Evolutionary conservation across 2,888 invertebrate genomes (phyloP), one percentile per base, ranked within the genome.

Genomic region (Polymixis flavicincta): DNA sequence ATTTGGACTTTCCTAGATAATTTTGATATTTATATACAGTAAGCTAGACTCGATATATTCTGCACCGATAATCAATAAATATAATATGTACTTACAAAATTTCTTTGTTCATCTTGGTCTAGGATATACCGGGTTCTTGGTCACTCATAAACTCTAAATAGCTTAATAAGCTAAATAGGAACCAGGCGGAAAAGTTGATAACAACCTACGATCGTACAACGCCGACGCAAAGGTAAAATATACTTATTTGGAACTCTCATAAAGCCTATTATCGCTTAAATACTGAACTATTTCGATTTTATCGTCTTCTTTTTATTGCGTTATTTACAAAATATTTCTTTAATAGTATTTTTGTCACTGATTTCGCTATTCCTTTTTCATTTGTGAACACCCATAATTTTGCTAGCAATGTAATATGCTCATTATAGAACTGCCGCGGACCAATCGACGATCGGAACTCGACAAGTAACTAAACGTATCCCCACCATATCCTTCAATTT

Each of bases 181-280:
- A 71, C 48, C 48, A 71, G 81, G 68, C 71, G 71, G 71, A 76
- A 63, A 71, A 68, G 17, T 55, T 55, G 13, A 28, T 37, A 50
- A 57, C 55, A 75, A 57, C n/a, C 64, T 75, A 32, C 32, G 19
- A 59, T 50, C 50, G 32, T 32, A 32, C 32, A 4, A 32, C 32
- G 32, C 32, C 32, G 32, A 17, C 13, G 52, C 48, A 19, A 48
- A 61, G 19, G 48, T 55, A 76, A 76, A 68, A 50, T 61, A 48
- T n/a, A 61, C 54, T 55, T 54, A 45, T n/a, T 61, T n/a, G 1
- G 1, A 37, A 52, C 22, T 37, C 42, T 14, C 25, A 32, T 52
- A 76, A 61, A 61, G 48, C n/a, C 48, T 61, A 69, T 55, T 76
- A 55, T 68, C 48, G 19, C 48, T 76, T 69, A 54, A 48, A 28